Base-by-base conservation (phyloP, 2,888 invertebrate genomes). In the Pseudanteris insignis region DNA sequence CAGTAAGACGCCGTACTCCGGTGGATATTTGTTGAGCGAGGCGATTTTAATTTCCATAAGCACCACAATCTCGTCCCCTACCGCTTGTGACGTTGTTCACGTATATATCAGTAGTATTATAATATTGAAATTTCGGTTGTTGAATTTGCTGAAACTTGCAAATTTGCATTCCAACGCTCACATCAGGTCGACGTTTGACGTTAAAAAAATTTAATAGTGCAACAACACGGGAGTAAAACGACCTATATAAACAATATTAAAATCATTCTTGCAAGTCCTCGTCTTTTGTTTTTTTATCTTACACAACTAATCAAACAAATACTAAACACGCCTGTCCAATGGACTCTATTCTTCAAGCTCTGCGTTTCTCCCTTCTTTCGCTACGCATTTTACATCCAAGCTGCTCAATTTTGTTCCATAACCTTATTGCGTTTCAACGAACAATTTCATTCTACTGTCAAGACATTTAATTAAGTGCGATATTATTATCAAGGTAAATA, bases 41-140 rank as follows among this genome's bases (percentile, higher is more conserved):
- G 47, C 50, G 70, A 72, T 72, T 76, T 75, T 74, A 72, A 76
- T 78, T 78, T 76, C 72, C 76, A 76, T 75, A 77, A 77, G 76
- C 72, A 73, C 68, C 65, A 71, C 69, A 70, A 72, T 70, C 64
- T 66, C 66, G 59, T 57, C 43, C 62, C 60, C 60, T 53, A 44
- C 58, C 54, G 37, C 47, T 54, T 50, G 41, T 14, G 36, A 40
- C 36, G 44, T 28, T 50, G 33, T 65, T 63, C 65, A 67, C 67
- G 48, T 61, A 50, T 62, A 63, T 61, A 54, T 36, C 59, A 60
- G 57, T 65, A 62, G 66, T 66, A 70, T 74, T 71, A 69, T 67
- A 71, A 71, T 75, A 76, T 76, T 73, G 69, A 71, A 75, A 73
- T 75, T 72, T 70, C 59, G 64, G 58, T 64, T 66, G 63, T 66